Base-by-base conservation (phyloP, 2,888 invertebrate genomes). In the Cantharis flavilabris region DNA sequence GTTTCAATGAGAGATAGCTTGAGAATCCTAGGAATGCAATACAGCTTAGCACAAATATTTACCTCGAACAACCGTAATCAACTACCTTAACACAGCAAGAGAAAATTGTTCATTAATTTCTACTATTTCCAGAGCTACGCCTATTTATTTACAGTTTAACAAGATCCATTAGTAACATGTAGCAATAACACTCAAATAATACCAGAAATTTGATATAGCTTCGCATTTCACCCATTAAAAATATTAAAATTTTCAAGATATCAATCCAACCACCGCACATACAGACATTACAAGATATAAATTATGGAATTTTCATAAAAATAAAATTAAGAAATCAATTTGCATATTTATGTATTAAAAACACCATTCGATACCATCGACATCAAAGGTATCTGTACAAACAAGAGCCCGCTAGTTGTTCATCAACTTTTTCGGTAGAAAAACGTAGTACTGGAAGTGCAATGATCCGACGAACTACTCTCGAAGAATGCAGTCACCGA, bases 301-400 rank as follows among this genome's bases (percentile, higher is more conserved):
- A 49, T 49, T 49, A 49, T n/a, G n/a, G 49, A n/a, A 49, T 49
- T 49, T 49, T 49, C 49, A 49, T 49, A 49, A 49, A 49, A 49
- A 49, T 49, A 49, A 49, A 49, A 49, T 49, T 49, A 49, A 49
- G 49, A 49, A 49, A 49, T 13, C 49, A 49, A 49, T 49, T 49
- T 49, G 49, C 49, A 49, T 49, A 49, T 49, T 49, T 49, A 49
- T 49, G 49, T 49, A 49, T 67, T 71, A 69, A 71, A 69, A 67
- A 70, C 72, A 13, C 33, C 63, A 18, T 72, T 89, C 90, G 90
- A 89, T 89, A 89, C 89, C 89, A 89, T 77, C 79, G 49, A 75
- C 72, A 79, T 79, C 62, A 69, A 70, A 76, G 71, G 72, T 65
- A 75, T 79, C 72, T 72, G 76, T 72, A 65, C 78, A 76, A 79